phyloP scores from a whole-genome alignment of 2,113 vertebrate genomes.

The Hydrochoerus hydrochaeris region DNA sequence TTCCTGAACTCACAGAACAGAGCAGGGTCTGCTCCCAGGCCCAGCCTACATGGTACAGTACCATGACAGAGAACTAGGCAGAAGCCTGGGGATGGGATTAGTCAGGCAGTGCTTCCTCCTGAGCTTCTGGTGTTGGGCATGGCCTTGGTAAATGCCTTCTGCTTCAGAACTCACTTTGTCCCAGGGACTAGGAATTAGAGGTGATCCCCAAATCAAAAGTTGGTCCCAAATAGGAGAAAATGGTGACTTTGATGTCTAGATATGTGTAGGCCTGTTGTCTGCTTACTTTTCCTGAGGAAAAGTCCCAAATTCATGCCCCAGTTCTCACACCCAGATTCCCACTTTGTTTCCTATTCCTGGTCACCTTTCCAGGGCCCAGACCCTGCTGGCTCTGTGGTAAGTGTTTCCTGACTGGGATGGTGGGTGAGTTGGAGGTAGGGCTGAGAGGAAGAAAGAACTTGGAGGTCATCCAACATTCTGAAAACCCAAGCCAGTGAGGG shows the following conservation, averaged over 20 bases:
- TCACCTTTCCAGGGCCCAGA: not conserved
- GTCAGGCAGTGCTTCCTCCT: not conserved
- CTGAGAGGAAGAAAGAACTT: not conserved
- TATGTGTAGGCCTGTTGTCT: not conserved
- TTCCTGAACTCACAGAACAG: not conserved
- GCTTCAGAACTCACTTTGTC: constrained; percentile 27
- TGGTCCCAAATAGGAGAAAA: not conserved
- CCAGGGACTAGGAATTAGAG: not conserved
- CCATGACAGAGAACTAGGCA: not conserved
- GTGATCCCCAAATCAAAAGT: not conserved
- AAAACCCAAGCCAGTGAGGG: not conserved
- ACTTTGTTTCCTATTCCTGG: not conserved
- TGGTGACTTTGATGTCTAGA: not conserved
- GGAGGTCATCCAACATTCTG: not conserved
- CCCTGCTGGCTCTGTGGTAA: not conserved
- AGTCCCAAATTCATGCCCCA: not conserved
- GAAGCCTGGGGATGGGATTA: not conserved
- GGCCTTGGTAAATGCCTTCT: not conserved
- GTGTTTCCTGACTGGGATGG: not conserved
- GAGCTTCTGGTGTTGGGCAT: not conserved
- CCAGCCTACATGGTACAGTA: not conserved
- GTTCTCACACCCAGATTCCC: not conserved
- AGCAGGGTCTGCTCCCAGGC: not conserved
- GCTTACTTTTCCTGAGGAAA: not conserved
- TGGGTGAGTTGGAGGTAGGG: not conserved